phyloP scores from a whole-genome alignment of 2,797 vertebrate species.

The Thripadectes ignobilis region DNA sequence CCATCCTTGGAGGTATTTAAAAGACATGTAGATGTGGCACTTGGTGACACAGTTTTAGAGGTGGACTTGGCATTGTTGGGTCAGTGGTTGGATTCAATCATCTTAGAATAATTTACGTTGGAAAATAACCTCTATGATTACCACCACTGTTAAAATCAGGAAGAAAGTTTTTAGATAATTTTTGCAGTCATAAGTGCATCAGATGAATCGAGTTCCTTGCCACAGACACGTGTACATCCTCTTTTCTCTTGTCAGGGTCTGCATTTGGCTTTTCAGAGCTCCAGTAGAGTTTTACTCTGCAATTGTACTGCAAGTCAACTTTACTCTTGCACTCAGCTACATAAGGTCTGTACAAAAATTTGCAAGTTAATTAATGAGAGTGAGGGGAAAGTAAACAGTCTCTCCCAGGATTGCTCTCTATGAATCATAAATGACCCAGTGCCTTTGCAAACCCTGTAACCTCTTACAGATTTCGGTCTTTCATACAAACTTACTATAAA shows the following conservation, averaged over 20 bases:
- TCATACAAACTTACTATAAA: not conserved
- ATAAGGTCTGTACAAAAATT: not conserved
- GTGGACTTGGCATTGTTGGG: not conserved
- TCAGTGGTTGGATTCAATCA: not conserved
- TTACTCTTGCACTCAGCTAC: not conserved
- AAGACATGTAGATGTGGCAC: not conserved
- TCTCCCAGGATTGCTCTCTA: not conserved
- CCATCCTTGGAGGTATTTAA: not conserved
- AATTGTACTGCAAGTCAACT: not conserved
- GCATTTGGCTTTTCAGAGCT: not conserved
- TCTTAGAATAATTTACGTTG: not conserved
- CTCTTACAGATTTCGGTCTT: not conserved
- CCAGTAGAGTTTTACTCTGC: not conserved
- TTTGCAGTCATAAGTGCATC: not conserved
- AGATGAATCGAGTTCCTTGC: not conserved
- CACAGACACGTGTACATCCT: not conserved
- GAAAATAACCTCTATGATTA: not conserved
- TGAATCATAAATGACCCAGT: accelerated
- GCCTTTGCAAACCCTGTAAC: not conserved
- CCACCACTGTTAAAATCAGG: not conserved
- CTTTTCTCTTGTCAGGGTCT: not conserved
- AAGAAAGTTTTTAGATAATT: not conserved
- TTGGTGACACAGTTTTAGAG: not conserved
- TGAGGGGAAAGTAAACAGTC: not conserved
- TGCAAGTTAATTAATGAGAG: not conserved